Evolutionary conservation across 2,888 invertebrate genomes (phyloP), one percentile per base, ranked within the genome.

Genomic region (Parthenolecanium corni): DNA sequence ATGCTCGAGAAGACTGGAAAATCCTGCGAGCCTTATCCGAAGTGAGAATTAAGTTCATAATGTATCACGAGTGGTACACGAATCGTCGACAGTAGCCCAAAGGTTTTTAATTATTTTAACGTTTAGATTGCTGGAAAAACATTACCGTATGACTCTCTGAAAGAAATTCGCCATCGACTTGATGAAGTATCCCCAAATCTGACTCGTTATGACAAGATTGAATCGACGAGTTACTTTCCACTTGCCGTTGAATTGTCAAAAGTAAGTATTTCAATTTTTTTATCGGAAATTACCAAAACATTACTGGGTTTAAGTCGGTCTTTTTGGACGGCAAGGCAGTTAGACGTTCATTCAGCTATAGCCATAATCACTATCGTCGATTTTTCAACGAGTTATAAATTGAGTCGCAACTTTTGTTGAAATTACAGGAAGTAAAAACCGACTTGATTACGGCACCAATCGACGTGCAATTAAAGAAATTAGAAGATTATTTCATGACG

Each of bases 11-110:
- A 31, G 96, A 97, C 77, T 98, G 98, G 98, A 97, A 97, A 79
- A 92, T 98, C 69, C 81, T 98, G 69, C 82, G 98, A 66, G 98
- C 98, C 0, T 76, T 98, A 9, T 94, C 96, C 0, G 96, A 98
- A 78, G 89, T 96, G 71, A 47, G 47, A 52, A 21, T 12, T 23
- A 47, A 16, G 11, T n/a, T n/a, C n/a, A n/a, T n/a, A n/a, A n/a
- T n/a, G 46, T 11, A 46, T 16, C 11, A 51, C 11, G 6, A 52
- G 3, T 18, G 23, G 18, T 14, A 31, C 23, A 52, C 1, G 1
- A 1, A 24, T 9, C 1, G n/a, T n/a, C 9, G 11, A 12, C 31
- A 18, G n/a, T 23, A 51, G 6, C 14, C 3, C 16, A n/a, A 4
- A 31, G 14, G 18, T 1, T 14, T 16, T 2, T 20, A 14, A 42